A percentile compares a stretch with the other conserved stretches of the same genome.
Conservation (phyloP, 1,140 invertebrate species). For the Coboldia fuscipes region DNA sequence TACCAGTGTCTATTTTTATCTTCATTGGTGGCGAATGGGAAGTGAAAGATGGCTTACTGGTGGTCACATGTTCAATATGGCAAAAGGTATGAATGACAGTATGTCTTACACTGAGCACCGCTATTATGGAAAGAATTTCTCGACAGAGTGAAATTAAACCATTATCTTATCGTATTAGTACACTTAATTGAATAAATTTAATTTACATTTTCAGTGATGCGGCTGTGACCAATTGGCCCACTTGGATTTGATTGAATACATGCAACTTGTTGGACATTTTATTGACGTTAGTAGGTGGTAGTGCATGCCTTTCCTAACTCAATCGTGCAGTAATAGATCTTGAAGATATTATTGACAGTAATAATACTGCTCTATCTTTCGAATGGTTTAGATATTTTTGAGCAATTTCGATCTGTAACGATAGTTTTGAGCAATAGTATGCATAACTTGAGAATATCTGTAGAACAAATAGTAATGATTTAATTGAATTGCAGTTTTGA, state of each 20-base stretch:
- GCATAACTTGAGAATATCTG: slow-evolving; percentile 34
- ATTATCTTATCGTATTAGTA: slow-evolving; percentile 14
- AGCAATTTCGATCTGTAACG: slow-evolving; percentile 10
- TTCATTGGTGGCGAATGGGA: slow-evolving; percentile 46
- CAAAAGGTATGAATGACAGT: slow-evolving; percentile 28
- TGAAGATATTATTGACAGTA: slow-evolving; percentile 16
- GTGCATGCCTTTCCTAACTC: slow-evolving; percentile 23
- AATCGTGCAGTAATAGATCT: slow-evolving; percentile 27
- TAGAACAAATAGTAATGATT: too few relatives aligned
- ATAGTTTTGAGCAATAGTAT: slow-evolving; percentile 26
- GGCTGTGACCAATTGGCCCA: slow-evolving; percentile 33
- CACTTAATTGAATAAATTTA: background rate
- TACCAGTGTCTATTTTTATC: slow-evolving; percentile 36
- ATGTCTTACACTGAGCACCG: slow-evolving; percentile 44
- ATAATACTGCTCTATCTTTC: slow-evolving; percentile 11
- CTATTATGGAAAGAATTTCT: slow-evolving; percentile 49
- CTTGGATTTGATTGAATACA: slow-evolving; percentile 33
- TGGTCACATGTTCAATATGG: slow-evolving; percentile 26
- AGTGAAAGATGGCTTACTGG: slow-evolving; percentile 17
- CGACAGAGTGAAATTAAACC: slow-evolving; percentile 27
- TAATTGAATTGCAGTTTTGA: too few relatives aligned
- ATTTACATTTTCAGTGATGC: slow-evolving; percentile 11
- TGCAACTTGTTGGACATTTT: slow-evolving; percentile 11
- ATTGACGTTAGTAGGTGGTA: slow-evolving; percentile 16
- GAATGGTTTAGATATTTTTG: slow-evolving; percentile 19